These are phyloP conservation scores for Karalla daura DNA, from an alignment of 2,797 vertebrate species.

Conservation along the genomic window DNA sequence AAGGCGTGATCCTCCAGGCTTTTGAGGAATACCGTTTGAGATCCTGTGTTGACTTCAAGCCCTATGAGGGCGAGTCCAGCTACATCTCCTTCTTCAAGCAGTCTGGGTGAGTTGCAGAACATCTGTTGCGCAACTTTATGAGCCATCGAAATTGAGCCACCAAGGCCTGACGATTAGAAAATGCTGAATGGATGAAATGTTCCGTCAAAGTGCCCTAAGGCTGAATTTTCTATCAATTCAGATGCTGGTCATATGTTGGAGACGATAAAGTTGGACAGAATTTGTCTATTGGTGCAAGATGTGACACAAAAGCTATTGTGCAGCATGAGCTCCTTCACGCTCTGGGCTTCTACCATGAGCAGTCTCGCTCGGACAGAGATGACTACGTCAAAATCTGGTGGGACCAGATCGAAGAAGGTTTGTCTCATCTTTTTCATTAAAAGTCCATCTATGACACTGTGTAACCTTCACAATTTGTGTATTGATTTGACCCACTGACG, in stretches of 20 bases:
- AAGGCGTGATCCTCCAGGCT: conserved; percentile 90
- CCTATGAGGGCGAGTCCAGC: conserved; percentile 88
- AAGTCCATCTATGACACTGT: background rate
- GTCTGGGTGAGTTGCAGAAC: conserved; percentile 81
- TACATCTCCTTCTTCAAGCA: conserved; percentile 89
- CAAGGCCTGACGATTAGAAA: conserved; percentile 6
- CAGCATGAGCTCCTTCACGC: conserved; percentile 92
- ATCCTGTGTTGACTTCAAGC: conserved; percentile 94
- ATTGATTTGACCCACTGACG: background rate
- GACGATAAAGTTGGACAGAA: conserved; percentile 84
- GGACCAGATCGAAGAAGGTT: conserved; percentile 88
- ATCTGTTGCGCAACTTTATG: conserved; percentile 39
- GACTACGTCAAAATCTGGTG: conserved; percentile 92
- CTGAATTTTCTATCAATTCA: conserved; percentile 32
- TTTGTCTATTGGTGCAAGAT: conserved; percentile 86
- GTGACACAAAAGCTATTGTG: conserved; percentile 88
- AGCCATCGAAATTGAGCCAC: background rate
- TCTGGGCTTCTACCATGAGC: conserved; percentile 92
- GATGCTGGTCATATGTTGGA: conserved; percentile 94
- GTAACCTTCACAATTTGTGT: background rate
- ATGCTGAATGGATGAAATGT: background rate
- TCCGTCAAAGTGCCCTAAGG: background rate
- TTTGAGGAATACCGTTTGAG: conserved; percentile 93
- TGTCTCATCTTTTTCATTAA: conserved; percentile 25
- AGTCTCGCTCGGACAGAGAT: conserved; percentile 90